Evolutionary conservation across 2,113 vertebrate genomes (phyloP).

Genomic region (Columbina picui): DNA sequence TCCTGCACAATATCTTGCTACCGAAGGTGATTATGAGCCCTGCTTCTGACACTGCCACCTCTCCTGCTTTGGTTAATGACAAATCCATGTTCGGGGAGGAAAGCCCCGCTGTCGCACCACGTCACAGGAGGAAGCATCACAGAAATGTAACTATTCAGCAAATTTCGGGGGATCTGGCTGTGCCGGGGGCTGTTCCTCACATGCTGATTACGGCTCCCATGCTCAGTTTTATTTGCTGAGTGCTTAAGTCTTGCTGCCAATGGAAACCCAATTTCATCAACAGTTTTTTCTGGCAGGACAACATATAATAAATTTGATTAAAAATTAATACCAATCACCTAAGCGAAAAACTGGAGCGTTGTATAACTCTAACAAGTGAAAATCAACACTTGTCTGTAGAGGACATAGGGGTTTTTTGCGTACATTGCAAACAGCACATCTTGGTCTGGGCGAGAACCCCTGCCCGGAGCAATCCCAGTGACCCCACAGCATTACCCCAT

Average conservation of each 20-base stretch:
- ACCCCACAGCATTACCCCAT: neutral
- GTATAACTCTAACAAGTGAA: neutral
- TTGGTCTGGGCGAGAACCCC: neutral
- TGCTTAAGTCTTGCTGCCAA: neutral
- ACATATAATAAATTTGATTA: neutral
- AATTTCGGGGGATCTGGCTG: neutral
- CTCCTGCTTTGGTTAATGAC: neutral
- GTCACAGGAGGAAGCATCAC: neutral
- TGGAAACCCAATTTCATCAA: slow-evolving; percentile 30
- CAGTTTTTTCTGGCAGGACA: neutral
- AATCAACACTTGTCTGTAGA: neutral
- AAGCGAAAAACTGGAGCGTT: neutral
- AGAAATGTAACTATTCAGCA: slow-evolving; percentile 31
- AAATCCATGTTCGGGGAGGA: slow-evolving; percentile 26
- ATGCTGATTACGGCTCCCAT: neutral
- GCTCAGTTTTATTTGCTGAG: slow-evolving; percentile 36
- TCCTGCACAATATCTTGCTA: neutral
- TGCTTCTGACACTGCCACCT: slow-evolving; percentile 9
- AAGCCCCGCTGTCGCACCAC: neutral
- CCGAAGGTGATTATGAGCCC: neutral
- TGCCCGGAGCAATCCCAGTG: neutral
- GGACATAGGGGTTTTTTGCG: neutral
- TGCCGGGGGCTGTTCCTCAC: neutral
- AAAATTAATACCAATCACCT: neutral
- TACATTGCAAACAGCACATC: neutral